Evolutionary conservation across 2,888 invertebrate genomes (phyloP).

Genomic region (Heliconius charithonia): DNA sequence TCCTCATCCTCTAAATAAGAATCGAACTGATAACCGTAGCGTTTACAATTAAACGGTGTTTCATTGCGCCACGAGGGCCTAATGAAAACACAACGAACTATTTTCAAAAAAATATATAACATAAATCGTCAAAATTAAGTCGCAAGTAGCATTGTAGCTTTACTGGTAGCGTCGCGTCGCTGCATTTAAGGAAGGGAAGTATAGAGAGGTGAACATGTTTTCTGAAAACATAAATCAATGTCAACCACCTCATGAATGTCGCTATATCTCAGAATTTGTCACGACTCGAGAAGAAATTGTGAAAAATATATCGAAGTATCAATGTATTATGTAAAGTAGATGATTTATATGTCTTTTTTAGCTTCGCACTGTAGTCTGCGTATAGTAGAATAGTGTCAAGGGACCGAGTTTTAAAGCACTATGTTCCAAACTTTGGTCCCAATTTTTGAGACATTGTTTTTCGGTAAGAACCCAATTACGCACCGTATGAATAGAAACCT

Average conservation of each 20-base stretch:
- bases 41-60: too few relatives aligned
- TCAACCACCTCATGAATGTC: constrained; percentile 45
- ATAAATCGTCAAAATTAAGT: neutral
- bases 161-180: neutral
- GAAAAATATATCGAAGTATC: constrained; percentile 12
- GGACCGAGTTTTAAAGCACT: neutral
- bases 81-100: too few relatives aligned
- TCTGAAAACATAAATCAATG: constrained; percentile 42
- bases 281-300: constrained; percentile 21
- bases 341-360: constrained; percentile 7
- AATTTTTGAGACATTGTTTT: too few relatives aligned
- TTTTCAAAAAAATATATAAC: neutral
- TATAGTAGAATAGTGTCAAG: neutral
- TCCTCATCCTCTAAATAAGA: too few relatives aligned
- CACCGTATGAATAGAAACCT: too few relatives aligned
- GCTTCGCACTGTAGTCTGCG: neutral
- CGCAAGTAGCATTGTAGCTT: neutral
- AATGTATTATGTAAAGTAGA: neutral
- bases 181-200: neutral
- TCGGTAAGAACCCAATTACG: too few relatives aligned
- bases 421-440: neutral
- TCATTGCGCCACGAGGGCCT: too few relatives aligned
- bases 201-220: neutral
- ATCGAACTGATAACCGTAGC: too few relatives aligned
- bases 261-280: constrained; percentile 45